These are phyloP conservation scores for Aldabrachelys gigantea DNA, from an alignment of 2,113 vertebrate species.

Conservation along the genomic window DNA sequence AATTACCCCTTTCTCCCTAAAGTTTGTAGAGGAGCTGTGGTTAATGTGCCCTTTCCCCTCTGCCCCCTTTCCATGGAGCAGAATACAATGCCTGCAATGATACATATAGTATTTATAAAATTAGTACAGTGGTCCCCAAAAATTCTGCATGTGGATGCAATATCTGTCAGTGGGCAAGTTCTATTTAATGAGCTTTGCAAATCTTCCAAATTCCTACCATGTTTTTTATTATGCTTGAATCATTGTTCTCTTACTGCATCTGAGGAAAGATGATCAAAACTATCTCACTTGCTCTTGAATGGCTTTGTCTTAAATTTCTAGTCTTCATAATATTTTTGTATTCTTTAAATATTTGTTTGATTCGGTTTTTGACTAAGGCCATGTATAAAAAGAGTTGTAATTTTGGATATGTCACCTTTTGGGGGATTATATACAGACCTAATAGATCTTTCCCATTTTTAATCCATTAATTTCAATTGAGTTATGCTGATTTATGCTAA, in stretches of 20 bases:
- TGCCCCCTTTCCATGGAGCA: neutral
- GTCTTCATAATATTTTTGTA: neutral
- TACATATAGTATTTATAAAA: too few relatives aligned
- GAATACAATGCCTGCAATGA: neutral
- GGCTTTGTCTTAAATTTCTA: neutral
- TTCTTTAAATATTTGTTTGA: neutral
- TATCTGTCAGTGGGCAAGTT: too few relatives aligned
- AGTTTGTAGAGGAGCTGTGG: neutral
- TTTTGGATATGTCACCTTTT: neutral
- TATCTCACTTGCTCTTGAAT: neutral
- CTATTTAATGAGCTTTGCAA: neutral
- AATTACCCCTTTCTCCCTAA: neutral
- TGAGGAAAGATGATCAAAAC: neutral
- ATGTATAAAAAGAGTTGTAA: accelerated
- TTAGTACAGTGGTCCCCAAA: too few relatives aligned
- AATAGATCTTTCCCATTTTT: constrained; percentile 33
- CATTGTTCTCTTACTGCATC: neutral
- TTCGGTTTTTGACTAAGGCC: neutral
- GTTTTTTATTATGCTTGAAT: neutral
- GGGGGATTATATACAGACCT: neutral
- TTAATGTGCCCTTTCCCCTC: neutral
- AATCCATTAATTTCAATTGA: neutral
- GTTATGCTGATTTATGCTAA: neutral
- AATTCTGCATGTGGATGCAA: too few relatives aligned
- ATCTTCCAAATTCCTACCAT: neutral